Conservation (phyloP, 2,113 vertebrate genomes). For the rabbit (Oryctolagus cuniculus) region mOryCun1.1 NC_091440.1:54875001-54875500, state of each 20-base stretch:
- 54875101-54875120: conserved; percentile 22
- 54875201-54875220: background rate
- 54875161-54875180: background rate
- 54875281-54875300: conserved; percentile 86
- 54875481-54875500: conserved; percentile 61
- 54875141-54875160: conserved; percentile 53
- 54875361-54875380: conserved; percentile 70
- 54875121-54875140: conserved; percentile 62
- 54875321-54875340: conserved; percentile 74
- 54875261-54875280: conserved; percentile 64
- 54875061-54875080: conserved; percentile 33
- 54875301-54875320: conserved; percentile 84
- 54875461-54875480: conserved; percentile 67
- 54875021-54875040: conserved; percentile 65
- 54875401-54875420: conserved; percentile 73
- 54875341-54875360: conserved; percentile 60
- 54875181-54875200: background rate
- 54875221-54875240: background rate
- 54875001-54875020: background rate
- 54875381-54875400: conserved; percentile 73
- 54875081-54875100: conserved; percentile 58
- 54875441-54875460: conserved; percentile 24
- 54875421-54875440: conserved; percentile 72
- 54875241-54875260: background rate
- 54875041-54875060: conserved; percentile 17